Conservation (phyloP, 2,888 invertebrate species). For the Rhingia campestris region DNA sequence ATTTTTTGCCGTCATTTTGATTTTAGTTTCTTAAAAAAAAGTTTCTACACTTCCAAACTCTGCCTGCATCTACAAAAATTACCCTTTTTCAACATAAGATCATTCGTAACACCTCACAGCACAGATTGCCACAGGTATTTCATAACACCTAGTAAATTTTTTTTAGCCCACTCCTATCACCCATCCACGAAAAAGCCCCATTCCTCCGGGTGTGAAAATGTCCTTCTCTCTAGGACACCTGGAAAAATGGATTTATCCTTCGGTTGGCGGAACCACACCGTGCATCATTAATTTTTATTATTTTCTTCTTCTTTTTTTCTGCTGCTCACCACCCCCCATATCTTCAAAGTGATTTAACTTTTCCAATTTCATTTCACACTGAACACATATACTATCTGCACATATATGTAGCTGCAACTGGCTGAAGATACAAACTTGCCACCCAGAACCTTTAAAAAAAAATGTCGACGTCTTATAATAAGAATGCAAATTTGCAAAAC, state of each 20-base stretch:
- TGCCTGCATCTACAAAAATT: no score
- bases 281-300: conserved; percentile 56
- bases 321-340: no score
- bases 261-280: not conserved
- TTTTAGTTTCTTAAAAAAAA: no score
- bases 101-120: not conserved
- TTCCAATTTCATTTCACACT: conserved; percentile 69
- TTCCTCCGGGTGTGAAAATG: not conserved
- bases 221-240: not conserved
- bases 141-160: conserved; percentile 2
- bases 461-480: conserved; percentile 30
- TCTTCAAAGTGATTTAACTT: conserved; percentile 62
- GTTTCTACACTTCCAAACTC: no score
- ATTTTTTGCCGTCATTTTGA: no score
- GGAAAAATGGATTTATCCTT: not conserved
- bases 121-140: not conserved
- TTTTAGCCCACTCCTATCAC: not conserved
- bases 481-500: conserved; percentile 62
- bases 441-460: not conserved
- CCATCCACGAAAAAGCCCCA: not conserved
- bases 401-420: conserved; percentile 23
- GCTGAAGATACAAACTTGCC: conserved; percentile 6
- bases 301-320: conserved; percentile 33
- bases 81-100: not conserved
- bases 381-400: conserved; percentile 40